Conservation (phyloP, 2,888 invertebrate genomes). For the Ditylenchus weischeri region DNA sequence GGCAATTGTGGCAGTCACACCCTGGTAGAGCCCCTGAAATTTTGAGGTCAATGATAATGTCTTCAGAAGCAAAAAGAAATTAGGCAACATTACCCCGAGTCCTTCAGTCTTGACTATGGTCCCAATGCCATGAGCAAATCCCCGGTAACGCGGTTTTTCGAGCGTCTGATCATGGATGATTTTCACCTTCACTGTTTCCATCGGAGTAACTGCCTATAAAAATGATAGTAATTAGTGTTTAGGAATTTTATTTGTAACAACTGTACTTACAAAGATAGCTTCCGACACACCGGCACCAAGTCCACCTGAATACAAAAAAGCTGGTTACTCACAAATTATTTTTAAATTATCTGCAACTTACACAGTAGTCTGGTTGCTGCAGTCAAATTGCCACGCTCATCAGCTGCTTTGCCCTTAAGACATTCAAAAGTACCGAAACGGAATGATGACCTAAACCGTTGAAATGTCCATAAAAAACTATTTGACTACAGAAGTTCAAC, state of each 20-base stretch:
- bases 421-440: constrained; percentile 97
- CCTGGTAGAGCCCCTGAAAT: constrained; percentile 73
- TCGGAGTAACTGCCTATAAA: constrained; percentile 76
- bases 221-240: not conserved
- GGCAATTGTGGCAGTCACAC: constrained; percentile 86
- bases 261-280: constrained; percentile 75
- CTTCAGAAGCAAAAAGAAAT: constrained; percentile 2
- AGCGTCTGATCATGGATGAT: constrained; percentile 95
- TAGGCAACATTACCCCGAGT: constrained; percentile 31
- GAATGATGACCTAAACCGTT: constrained; percentile 72
- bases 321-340: not conserved
- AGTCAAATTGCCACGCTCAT: constrained; percentile 76
- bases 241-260: not conserved
- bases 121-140: constrained; percentile 86
- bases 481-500: too few relatives aligned
- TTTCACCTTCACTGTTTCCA: constrained; percentile 75
- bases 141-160: constrained; percentile 81
- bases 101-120: constrained; percentile 40
- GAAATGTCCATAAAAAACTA: too few relatives aligned
- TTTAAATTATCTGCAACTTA: not conserved
- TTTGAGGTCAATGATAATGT: constrained; percentile 6
- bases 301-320: constrained; percentile 71
- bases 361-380: constrained; percentile 67
- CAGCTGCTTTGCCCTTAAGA: constrained; percentile 75
- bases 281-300: constrained; percentile 87